Evolutionary conservation across 2,113 vertebrate genomes (phyloP), one percentile per base, ranked within the genome.

Genomic region (Nycticorax nycticorax): DNA sequence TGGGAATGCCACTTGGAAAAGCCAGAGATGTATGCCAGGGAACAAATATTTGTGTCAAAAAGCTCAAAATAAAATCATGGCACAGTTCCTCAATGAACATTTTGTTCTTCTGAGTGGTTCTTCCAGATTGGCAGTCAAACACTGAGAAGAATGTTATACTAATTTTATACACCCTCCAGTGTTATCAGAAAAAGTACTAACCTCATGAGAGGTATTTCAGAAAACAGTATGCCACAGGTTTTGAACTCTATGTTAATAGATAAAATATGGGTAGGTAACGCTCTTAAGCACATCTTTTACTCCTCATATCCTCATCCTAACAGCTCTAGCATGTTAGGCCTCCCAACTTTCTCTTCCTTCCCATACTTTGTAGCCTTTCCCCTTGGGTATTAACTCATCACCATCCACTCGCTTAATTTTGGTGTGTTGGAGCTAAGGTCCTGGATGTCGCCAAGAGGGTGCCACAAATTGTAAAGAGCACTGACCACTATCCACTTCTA

Each of bases 11-110:
- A 48, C 27, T 43, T 78, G 9, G 8, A 78, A 89, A 88, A 92
- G 17, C 3, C 47, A 78, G 26, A 87, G 14, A 75, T 21, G 9
- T 59, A 28, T 75, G 41, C 52, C 88, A 96, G n/a, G 9, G 64
- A 87, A 87, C 13, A 94, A 87, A 71, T 67, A 81, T 12, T 41
- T 24, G 10, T 39, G 28, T 85, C 37, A 85, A 81, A 86, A 93
- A 92, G 1, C 56, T 94, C 56, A 81, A 92, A 95, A 96, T 88
- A 71, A 74, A 92, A 84, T 71, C n/a, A 59, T 78, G 60, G 81
- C 60, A 63, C 37, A 50, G 14, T 24, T 93, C 28, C 66, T 85
- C 28, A 86, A 76, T 64, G 57, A 94, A 91, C 62, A 83, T 73
- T 83, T 93, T 92, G 85, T 81, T 27, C 14, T 82, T 85, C 69